Percentiles rank a stretch among this genome's conserved stretches.
Evolutionary conservation across 2,888 invertebrate species (phyloP).

Genomic region (Arenicola marina): DNA sequence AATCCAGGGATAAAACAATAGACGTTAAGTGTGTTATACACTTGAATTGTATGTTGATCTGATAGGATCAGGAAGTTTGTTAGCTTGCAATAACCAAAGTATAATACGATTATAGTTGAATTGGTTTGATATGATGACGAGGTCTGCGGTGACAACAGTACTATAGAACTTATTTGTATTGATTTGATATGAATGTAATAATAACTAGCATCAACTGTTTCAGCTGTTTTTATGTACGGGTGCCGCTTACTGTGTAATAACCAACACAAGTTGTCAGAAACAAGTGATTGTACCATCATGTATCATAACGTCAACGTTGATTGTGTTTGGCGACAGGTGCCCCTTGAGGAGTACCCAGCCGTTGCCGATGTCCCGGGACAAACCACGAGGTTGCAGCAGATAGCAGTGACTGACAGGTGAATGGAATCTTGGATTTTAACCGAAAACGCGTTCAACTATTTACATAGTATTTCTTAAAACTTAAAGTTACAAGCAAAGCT

Average conservation of each 20-base stretch:
- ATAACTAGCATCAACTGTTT: not conserved
- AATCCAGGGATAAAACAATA: no score
- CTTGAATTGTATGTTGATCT: no score
- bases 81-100: no score
- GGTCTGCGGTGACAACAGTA: not conserved
- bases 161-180: no score
- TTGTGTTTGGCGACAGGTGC: no score
- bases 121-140: not conserved
- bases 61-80: no score
- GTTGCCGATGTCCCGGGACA: constrained; percentile 37
- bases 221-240: not conserved
- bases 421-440: no score
- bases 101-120: not conserved
- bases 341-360: constrained; percentile 48
- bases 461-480: no score
- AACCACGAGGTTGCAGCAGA: constrained; percentile 67
- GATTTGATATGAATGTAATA: not conserved
- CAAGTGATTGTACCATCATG: not conserved
- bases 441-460: no score
- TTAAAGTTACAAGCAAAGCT: no score
- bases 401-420: constrained; percentile 71
- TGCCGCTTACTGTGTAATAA: not conserved
- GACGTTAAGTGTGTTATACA: no score
- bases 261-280: not conserved
- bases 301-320: not conserved